Evolutionary conservation across 2,113 vertebrate genomes (phyloP).

Genomic region (Bostrychus sinensis): DNA sequence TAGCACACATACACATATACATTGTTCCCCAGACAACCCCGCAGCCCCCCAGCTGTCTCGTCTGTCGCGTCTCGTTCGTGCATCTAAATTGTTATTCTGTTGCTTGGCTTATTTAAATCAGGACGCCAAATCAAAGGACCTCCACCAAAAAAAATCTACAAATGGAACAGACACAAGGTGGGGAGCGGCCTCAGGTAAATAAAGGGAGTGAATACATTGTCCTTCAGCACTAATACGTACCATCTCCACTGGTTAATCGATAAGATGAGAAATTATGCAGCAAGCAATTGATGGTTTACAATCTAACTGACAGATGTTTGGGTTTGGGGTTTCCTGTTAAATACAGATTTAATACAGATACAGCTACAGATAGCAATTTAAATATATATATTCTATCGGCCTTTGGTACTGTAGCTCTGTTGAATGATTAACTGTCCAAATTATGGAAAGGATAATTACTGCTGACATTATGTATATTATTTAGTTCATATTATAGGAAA

Average conservation of each 20-base stretch:
- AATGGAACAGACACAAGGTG: slow-evolving; percentile 34
- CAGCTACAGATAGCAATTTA: no score
- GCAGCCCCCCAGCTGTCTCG: slow-evolving; percentile 10
- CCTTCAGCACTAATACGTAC: not conserved
- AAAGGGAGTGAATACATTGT: not conserved
- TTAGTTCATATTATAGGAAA: no score
- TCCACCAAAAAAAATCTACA: slow-evolving; percentile 37
- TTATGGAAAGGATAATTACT: no score
- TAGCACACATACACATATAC: not conserved
- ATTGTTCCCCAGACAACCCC: slow-evolving; percentile 12
- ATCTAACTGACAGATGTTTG: not conserved
- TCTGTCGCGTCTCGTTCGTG: slow-evolving; percentile 25
- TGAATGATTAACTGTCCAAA: no score
- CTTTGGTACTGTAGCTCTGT: no score
- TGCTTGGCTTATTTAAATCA: slow-evolving; percentile 47
- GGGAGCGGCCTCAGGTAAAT: slow-evolving; percentile 1
- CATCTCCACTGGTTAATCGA: not conserved
- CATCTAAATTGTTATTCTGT: slow-evolving; percentile 43
- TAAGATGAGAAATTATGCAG: not conserved
- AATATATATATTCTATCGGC: no score
- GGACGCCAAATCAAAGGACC: slow-evolving; percentile 43
- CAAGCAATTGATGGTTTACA: not conserved
- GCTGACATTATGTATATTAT: no score
- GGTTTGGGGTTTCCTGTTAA: not conserved
- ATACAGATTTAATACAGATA: slow-evolving; percentile 15